Evolutionary conservation across 2,888 invertebrate genomes (phyloP), one percentile per base, ranked within the genome.

Genomic region (Drosophila niveifrons): DNA sequence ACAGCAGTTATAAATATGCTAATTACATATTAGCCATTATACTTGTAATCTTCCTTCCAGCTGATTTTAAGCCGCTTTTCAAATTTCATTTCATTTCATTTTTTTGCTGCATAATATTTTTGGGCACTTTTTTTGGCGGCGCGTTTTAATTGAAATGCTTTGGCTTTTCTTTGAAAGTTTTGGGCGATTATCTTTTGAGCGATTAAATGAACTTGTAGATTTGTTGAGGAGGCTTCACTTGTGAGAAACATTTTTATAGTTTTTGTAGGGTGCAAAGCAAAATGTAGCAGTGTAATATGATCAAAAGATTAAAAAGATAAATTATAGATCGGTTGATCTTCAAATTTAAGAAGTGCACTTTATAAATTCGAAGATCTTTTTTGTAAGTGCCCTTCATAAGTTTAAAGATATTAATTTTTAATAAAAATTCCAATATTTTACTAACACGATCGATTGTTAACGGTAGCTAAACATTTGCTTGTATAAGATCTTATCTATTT

Each of bases 1-100:
- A 46, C 23, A 23, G 10, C 58, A 53, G 46, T 41, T 41, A 41
- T 41, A 63, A 63, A 63, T 73, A 72, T 62, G 59, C 61, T 78
- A 78, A 75, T 78, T 75, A 55, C 46, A 29, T 61, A 74, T 73
- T 59, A 41, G 43, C 47, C 47, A 78, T 74, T 66, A 36, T 15
- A 34, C 44, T 47, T n/a, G 36, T 47, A 55, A 63, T 70, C 39
- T 31, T 48, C 18, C 31, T 31, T 48, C 18, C 18, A 47, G 46
- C 47, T 57, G 44, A 47, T 63, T 63, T 63, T 13, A 46, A 41
- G 55, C 36, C 13, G 7, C 39, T 52, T 47, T 55, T 31, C 6
- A 18, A 47, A 46, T 52, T 57, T 51, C 15, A 39, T 13, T 48
- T 63, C 39, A 2, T 59, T 48, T n/a, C n/a, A n/a, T n/a, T n/a